Evolutionary conservation across 2,888 invertebrate genomes (phyloP).

Genomic region (Blera fallax): DNA sequence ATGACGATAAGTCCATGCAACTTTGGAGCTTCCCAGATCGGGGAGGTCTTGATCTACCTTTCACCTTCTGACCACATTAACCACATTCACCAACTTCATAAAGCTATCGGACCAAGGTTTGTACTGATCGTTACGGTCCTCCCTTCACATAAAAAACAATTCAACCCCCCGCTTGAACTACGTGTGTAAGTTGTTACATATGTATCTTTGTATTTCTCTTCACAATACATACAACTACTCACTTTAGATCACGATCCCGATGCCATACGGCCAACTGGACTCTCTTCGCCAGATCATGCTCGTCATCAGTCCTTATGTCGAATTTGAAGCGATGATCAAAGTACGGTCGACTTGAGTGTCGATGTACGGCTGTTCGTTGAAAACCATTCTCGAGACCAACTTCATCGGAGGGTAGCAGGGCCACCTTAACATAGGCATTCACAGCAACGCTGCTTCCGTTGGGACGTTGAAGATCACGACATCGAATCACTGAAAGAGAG

Average conservation of each 20-base stretch:
- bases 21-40: too few relatives aligned
- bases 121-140: too few relatives aligned
- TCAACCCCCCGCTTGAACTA: not conserved
- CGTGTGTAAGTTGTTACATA: constrained; percentile 12
- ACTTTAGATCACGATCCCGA: constrained; percentile 91
- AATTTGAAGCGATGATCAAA: constrained; percentile 91
- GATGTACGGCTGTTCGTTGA: constrained; percentile 89
- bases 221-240: constrained; percentile 79
- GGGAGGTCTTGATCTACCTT: too few relatives aligned
- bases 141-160: too few relatives aligned
- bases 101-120: too few relatives aligned
- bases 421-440: constrained; percentile 92
- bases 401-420: constrained; percentile 73
- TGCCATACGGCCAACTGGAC: constrained; percentile 93
- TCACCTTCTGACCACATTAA: too few relatives aligned
- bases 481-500: constrained; percentile 87
- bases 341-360: constrained; percentile 89
- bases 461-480: constrained; percentile 87
- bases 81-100: too few relatives aligned
- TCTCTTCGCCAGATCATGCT: constrained; percentile 77
- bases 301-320: constrained; percentile 79
- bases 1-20: too few relatives aligned
- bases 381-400: constrained; percentile 82
- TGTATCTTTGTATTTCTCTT: constrained; percentile 2
- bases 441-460: constrained; percentile 85